These are phyloP conservation scores for Orcinus orca DNA, from an alignment of 2,113 vertebrate species.

Conservation along the genomic window DNA sequence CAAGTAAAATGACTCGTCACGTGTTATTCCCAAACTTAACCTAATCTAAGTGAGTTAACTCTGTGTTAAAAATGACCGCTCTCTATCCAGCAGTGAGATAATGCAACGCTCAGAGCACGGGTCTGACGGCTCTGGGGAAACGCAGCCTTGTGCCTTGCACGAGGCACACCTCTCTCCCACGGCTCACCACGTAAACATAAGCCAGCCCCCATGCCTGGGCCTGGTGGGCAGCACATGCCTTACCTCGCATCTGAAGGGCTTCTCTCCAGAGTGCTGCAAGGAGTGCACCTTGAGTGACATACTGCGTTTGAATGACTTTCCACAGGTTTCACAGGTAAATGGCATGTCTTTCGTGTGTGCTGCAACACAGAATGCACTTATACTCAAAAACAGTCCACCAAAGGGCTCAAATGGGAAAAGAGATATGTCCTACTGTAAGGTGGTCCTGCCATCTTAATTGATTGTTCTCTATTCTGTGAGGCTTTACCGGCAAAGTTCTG, in stretches of 20 bases:
- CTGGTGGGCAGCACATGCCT: not conserved
- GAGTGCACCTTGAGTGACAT: constrained; percentile 99
- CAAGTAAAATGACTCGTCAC: not conserved
- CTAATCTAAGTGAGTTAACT: not conserved
- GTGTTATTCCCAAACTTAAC: not conserved
- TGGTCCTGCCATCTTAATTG: not conserved
- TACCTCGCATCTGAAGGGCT: constrained; percentile 98
- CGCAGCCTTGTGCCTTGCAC: not conserved
- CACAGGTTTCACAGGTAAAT: constrained; percentile 98
- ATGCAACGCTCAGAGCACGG: rapidly evolving
- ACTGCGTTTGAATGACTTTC: constrained; percentile 98
- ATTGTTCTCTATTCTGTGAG: not conserved
- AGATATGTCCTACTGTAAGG: not conserved
- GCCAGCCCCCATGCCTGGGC: rapidly evolving
- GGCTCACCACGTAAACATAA: rapidly evolving
- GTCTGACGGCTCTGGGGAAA: not conserved
- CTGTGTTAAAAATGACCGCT: not conserved
- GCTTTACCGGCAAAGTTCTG: not conserved
- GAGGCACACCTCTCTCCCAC: not conserved
- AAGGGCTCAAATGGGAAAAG: not conserved
- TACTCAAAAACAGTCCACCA: not conserved
- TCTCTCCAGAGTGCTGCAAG: constrained; percentile 97
- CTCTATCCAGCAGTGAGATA: not conserved
- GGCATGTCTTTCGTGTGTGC: constrained; percentile 99
- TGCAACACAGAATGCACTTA: constrained; percentile 78